Evolutionary conservation across 2,797 vertebrate species (phyloP).

Genomic region (Thripadectes ignobilis): DNA sequence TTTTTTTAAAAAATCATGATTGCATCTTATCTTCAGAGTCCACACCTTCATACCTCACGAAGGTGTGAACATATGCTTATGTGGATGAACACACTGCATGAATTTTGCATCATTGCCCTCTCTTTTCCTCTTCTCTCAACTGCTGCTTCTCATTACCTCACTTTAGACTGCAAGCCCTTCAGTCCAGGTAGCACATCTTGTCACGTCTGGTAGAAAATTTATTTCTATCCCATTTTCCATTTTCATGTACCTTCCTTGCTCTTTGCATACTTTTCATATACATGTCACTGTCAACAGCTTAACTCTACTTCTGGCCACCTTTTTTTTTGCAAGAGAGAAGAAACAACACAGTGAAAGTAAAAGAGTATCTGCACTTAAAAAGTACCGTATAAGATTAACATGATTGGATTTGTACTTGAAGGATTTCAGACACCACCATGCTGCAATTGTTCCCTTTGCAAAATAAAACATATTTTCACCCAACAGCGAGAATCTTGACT

Average conservation of each 20-base stretch:
- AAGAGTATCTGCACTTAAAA: neutral
- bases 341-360: conserved; percentile 4
- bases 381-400: conserved; percentile 17
- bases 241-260: neutral
- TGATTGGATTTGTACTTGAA: conserved; percentile 9
- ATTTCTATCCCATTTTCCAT: neutral
- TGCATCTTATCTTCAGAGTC: neutral
- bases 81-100: neutral
- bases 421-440: neutral
- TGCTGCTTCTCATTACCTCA: neutral
- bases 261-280: rapidly evolving
- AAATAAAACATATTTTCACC: neutral
- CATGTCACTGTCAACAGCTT: neutral
- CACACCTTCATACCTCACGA: neutral
- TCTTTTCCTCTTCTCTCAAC: neutral
- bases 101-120: neutral
- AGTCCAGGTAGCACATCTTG: neutral
- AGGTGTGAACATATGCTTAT: neutral
- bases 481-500: neutral
- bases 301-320: neutral
- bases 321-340: neutral
- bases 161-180: neutral
- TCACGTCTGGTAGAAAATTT: neutral
- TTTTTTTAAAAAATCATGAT: neutral
- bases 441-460: neutral